Base-by-base conservation (phyloP, 2,113 vertebrate species). In the Salvelinus namaycush region DNA sequence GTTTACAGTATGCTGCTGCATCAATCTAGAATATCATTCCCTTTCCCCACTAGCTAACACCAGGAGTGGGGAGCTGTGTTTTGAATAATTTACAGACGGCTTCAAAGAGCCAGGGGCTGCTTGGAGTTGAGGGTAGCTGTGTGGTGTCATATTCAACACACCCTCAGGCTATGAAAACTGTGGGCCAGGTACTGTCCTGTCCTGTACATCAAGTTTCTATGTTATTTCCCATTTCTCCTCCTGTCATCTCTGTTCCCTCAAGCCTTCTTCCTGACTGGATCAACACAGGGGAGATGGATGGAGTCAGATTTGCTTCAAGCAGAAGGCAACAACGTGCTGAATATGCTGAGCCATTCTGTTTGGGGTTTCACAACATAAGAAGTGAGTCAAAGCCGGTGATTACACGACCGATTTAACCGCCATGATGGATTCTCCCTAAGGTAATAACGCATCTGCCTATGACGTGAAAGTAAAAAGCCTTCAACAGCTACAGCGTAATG, bases 321-420 rank as follows among this genome's bases (percentile, higher is more conserved):
- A 77, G 14, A 54, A 54, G 51, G 51, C 79, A 88, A 86, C 79
- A 85, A 76, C 57, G 59, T 73, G 81, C 79, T 79, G 67, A 82
- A 80, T 73, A 74, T 71, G 84, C 65, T 65, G 18, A 51, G 78
- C 13, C 4, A 68, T 71, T 80, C 66, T 77, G 83, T 86, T 81
- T 64, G 76, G 76, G 81, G 72, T 77, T 88, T 79, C 20, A 20
- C 31, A 80, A 74, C 72, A 66, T 44, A 34, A 80, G 79, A 74
- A 87, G 89, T 78, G 73, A 83, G 79, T 85, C 39, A 73, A 76
- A 87, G 87, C 76, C 76, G 82, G 84, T 85, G 83, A 89, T 87
- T 88, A 87, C 78, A 76, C 22, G 80, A 79, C 76, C 74, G 84
- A 83, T 86, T 83, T 84, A 85, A 81, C 76, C 48, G n/a, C 68